Conservation (phyloP, 2,888 invertebrate genomes). For the Aphodius granarius region DNA sequence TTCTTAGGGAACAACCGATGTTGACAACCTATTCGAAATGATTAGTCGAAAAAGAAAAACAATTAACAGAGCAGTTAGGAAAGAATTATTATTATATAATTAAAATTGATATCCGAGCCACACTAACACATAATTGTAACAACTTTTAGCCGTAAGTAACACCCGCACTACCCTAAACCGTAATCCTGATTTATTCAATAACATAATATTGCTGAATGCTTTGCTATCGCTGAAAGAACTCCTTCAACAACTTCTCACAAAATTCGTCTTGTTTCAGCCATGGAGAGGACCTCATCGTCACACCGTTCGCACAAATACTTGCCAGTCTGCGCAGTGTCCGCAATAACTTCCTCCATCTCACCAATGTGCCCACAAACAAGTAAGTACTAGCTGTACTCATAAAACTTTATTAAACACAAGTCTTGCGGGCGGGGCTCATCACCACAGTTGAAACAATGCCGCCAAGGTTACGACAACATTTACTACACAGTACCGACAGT, state of each 20-base stretch:
- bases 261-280: constrained; percentile 62
- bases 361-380: constrained; percentile 88
- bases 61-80: too few species aligned
- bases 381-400: constrained; percentile 60
- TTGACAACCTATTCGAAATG: too few species aligned
- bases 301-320: constrained; percentile 99
- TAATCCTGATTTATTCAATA: not conserved
- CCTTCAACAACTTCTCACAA: not conserved
- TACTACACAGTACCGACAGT: too few species aligned
- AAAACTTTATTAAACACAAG: constrained; percentile 1
- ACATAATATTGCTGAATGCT: not conserved
- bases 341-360: constrained; percentile 96
- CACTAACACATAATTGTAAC: too few species aligned
- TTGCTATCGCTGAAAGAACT: not conserved
- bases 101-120: too few species aligned
- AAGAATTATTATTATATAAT: too few species aligned
- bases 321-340: constrained; percentile 98
- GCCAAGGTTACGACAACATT: not conserved
- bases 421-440: not conserved
- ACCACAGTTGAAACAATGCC: not conserved
- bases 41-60: too few species aligned
- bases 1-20: too few species aligned
- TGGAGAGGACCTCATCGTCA: constrained; percentile 99
- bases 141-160: too few species aligned
- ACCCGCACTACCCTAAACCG: too few species aligned